Evolutionary conservation across 2,888 invertebrate species (phyloP).

Genomic region (Parapristionchus giblindavisi): DNA sequence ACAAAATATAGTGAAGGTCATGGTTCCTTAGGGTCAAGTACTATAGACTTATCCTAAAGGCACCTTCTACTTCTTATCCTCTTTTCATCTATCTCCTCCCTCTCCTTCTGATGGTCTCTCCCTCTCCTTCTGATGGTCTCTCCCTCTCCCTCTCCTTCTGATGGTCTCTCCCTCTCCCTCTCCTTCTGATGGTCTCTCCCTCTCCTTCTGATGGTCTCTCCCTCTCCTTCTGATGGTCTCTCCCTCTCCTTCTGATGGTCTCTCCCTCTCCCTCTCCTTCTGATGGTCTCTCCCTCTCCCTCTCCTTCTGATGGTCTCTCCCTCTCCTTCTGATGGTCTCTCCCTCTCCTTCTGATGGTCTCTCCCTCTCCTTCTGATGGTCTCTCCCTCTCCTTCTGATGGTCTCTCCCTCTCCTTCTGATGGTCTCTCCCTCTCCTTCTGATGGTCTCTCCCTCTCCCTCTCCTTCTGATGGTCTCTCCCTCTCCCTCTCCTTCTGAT

Average conservation of each 20-base stretch:
- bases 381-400: conserved; percentile 37
- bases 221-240: no score
- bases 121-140: conserved; percentile 30
- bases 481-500: conserved; percentile 28
- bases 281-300: conserved; percentile 26
- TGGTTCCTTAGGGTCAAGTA: no score
- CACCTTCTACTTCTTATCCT: conserved; percentile 18
- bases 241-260: conserved; percentile 32
- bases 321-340: not conserved
- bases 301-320: not conserved
- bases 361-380: conserved; percentile 19
- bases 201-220: not conserved
- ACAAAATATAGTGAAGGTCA: no score
- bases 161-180: conserved; percentile 23
- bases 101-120: conserved; percentile 32
- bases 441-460: no score
- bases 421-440: conserved; percentile 20
- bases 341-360: no score
- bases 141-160: conserved; percentile 32
- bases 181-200: not conserved
- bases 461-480: no score
- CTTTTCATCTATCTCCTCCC: conserved; percentile 25
- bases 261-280: conserved; percentile 33
- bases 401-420: conserved; percentile 31
- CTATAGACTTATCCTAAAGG: not conserved